A percentile compares a stretch with the other conserved stretches of the same genome.
These are phyloP conservation scores for Chamaetylas fuelleborni DNA, from an alignment of 2,113 vertebrate genomes.

Conservation along the genomic window DNA sequence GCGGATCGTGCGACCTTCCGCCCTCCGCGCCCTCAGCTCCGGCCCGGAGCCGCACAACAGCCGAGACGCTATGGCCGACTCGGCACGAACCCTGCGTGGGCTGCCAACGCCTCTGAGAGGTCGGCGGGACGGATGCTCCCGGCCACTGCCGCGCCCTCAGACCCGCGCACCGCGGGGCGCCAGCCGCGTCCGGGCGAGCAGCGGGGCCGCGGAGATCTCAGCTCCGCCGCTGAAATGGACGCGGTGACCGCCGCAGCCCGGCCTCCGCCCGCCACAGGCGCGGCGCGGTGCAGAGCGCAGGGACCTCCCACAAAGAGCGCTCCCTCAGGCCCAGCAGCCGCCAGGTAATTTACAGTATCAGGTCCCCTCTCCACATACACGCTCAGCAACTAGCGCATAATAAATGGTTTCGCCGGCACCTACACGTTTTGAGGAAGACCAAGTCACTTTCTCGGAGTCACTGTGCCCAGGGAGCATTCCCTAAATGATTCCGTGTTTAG, in stretches of 20 bases:
- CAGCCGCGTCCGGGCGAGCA: background rate
- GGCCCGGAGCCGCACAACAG: background rate
- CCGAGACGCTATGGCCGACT: background rate
- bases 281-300: background rate
- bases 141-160: background rate
- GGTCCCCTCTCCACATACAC: rapidly evolving
- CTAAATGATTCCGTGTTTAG: background rate
- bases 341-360: background rate
- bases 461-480: too few species aligned
- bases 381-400: background rate
- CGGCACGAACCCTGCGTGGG: too few species aligned
- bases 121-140: too few species aligned
- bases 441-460: too few species aligned
- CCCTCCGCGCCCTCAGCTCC: background rate
- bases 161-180: too few species aligned
- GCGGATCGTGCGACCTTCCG: too few species aligned
- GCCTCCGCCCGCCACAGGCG: background rate
- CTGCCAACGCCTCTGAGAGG: background rate
- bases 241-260: background rate
- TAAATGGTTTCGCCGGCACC: background rate
- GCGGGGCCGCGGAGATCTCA: too few species aligned
- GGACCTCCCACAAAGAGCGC: too few species aligned
- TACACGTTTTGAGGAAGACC: background rate
- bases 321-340: too few species aligned
- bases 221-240: background rate